Evolutionary conservation across 2,797 vertebrate species (phyloP).

Genomic region (Toxotes lorentzi): DNA sequence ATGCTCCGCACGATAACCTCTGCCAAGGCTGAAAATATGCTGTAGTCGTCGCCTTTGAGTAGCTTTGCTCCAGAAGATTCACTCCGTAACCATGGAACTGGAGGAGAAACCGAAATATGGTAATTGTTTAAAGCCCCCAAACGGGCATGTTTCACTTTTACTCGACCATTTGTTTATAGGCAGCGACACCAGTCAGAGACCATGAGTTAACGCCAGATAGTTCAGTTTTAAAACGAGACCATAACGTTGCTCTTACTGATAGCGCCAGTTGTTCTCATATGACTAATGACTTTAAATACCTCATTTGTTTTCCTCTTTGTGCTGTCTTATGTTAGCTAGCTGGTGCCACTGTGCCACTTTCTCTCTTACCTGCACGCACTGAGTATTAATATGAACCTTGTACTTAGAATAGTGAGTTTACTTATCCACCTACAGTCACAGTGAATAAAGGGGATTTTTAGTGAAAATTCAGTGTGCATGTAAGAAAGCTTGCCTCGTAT

Average conservation of each 20-base stretch:
- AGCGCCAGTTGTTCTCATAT: not conserved
- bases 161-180: conserved; percentile 17
- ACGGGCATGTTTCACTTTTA: conserved; percentile 11
- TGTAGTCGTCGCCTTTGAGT: conserved; percentile 28
- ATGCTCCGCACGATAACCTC: not conserved
- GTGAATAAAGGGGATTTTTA: not conserved
- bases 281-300: not conserved
- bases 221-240: not conserved
- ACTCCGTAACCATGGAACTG: conserved; percentile 73
- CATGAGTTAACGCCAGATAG: not conserved
- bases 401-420: not conserved
- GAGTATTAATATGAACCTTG: not conserved
- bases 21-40: conserved; percentile 36
- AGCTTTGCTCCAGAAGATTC: conserved; percentile 22
- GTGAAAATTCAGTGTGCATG: not conserved
- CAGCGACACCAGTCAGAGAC: not conserved
- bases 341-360: conserved; percentile 11
- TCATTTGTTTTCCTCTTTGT: not conserved
- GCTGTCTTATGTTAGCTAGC: not conserved
- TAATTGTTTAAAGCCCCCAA: conserved; percentile 58
- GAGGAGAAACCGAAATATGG: conserved; percentile 83
- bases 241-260: not conserved
- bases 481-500: not conserved
- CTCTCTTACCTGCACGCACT: not conserved
- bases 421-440: not conserved